phyloP scores from a whole-genome alignment of 2,797 vertebrate species.

The Dallia pectoralis region DNA sequence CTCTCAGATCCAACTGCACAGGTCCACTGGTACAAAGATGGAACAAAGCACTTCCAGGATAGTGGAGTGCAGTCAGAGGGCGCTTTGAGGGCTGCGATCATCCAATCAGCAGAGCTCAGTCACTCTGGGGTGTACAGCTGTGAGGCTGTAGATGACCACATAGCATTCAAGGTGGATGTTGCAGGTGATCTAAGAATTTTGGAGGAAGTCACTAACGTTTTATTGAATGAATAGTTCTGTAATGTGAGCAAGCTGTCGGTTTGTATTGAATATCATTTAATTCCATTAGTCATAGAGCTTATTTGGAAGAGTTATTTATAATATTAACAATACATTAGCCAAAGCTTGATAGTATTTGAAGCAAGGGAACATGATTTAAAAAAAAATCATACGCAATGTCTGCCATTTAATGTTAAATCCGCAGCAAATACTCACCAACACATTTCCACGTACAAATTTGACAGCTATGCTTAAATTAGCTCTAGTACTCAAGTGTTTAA shows the following conservation, averaged over 20 bases:
- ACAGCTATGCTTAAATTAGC: constrained; percentile 10
- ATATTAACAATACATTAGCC: neutral
- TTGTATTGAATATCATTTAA: constrained; percentile 19
- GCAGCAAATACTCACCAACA: neutral
- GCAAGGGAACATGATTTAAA: neutral
- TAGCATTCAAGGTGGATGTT: constrained; percentile 88
- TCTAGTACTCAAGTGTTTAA: neutral
- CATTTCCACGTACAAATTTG: constrained; percentile 1
- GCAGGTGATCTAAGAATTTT: constrained; percentile 76
- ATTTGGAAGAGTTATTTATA: neutral
- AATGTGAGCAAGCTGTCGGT: constrained; percentile 36
- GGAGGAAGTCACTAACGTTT: constrained; percentile 59
- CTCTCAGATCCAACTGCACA: constrained; percentile 74
- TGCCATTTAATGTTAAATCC: neutral
- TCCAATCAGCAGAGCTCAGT: constrained; percentile 73
- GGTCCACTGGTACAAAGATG: constrained; percentile 86
- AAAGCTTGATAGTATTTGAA: neutral
- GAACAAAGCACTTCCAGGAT: constrained; percentile 70
- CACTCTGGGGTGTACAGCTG: constrained; percentile 86
- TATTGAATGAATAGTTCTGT: constrained; percentile 51
- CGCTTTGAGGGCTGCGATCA: constrained; percentile 69
- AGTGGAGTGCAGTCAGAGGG: constrained; percentile 74
- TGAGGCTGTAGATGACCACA: constrained; percentile 80
- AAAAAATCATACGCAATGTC: neutral
- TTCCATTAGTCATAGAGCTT: neutral